Evolutionary conservation across 2,797 vertebrate genomes (phyloP), one percentile per base, ranked within the genome.

Genomic region (Melanotaenia parkinsoni): DNA sequence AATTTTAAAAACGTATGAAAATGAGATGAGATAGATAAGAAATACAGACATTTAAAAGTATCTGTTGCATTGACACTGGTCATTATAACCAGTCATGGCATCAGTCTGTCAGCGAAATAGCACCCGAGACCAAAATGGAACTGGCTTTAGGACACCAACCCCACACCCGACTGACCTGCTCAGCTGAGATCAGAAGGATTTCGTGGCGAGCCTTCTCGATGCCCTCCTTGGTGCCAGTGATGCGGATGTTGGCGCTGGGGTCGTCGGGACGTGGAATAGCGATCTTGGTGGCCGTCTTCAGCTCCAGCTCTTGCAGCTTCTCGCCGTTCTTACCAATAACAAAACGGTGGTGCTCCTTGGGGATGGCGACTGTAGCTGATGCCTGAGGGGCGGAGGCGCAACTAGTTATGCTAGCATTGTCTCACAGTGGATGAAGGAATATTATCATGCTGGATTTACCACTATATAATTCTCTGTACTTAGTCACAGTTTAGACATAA

Each of bases 311-410:
- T 88, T 95, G 94, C 76, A 95, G 78, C 87, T 96, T 96, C 81
- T 95, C 94, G 0, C 93, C 95, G 26, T 94, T 96, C 87, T 96
- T 96, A 37, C 94, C 94, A 4, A 95, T 94, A 71, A 95, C 92
- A 67, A 95, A 95, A 0, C 93, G 94, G 79, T 95, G 93, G 69
- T 96, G 94, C 86, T 96, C 94, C 78, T 96, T 96, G 6, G 94
- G 94, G 84, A 95, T 95, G 84, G 90, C 83, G 12, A 94, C 94
- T 0, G 91, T 93, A 11, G 94, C 94, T 0, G 95, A 95, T 20
- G 94, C 94, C 93, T 96, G 68, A 40, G 2, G 28, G 9, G 13
- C 32, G 40, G 4, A 22, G 9, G 0, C 5, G 1, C 16, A 45
- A 20, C 18, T 7, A 8, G 43, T 20, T 18, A 16, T 43, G 40